phyloP scores from a whole-genome alignment of 2,797 vertebrate species.

The Podargus strigoides region DNA sequence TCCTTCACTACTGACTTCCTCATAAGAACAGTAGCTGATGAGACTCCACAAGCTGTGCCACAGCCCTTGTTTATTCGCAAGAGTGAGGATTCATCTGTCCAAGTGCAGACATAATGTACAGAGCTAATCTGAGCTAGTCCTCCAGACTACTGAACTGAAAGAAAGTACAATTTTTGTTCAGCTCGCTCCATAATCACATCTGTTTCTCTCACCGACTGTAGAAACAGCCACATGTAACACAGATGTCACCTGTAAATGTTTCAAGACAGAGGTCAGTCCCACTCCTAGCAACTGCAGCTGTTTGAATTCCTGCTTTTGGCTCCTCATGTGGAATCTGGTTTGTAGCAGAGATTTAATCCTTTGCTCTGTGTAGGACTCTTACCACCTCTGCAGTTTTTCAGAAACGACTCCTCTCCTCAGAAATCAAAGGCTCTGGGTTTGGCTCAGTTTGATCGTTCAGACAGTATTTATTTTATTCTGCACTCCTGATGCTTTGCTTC shows the following conservation, averaged over 20 bases:
- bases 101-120: background rate
- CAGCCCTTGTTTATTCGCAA: constrained; percentile 5
- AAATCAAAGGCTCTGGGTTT: background rate
- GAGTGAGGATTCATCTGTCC: constrained; percentile 26
- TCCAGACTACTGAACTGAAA: background rate
- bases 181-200: background rate
- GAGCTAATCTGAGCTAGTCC: background rate
- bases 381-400: background rate
- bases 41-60: background rate
- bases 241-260: background rate
- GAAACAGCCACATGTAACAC: background rate
- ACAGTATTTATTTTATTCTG: background rate
- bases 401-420: background rate
- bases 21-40: background rate
- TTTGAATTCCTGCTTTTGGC: background rate
- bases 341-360: background rate
- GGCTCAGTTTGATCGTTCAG: background rate
- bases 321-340: background rate
- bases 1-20: background rate
- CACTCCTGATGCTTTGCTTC: background rate
- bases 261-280: background rate
- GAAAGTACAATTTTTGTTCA: background rate
- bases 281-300: background rate
- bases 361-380: background rate
- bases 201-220: background rate